Conservation (phyloP, 2,113 vertebrate genomes). For the Macaca fascicularis region T2T-MFA8v1.1 NC_088376.1:1772501-1773000, state of each 20-base stretch:
- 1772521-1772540: too few species aligned
- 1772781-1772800: conserved; percentile 5
- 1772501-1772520: too few species aligned
- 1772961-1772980: not conserved
- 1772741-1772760: not conserved
- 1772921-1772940: conserved; percentile 26
- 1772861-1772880: conserved; percentile 12
- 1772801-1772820: conserved; percentile 31
- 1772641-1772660: too few species aligned
- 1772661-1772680: too few species aligned
- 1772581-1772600: too few species aligned
- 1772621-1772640: too few species aligned
- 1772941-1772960: not conserved
- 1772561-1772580: too few species aligned
- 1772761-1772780: conserved; percentile 33
- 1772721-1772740: too few species aligned
- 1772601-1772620: too few species aligned
- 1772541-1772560: too few species aligned
- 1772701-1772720: too few species aligned
- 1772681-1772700: too few species aligned
- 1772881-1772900: not conserved
- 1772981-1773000: not conserved
- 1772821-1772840: conserved; percentile 8
- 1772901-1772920: conserved; percentile 12
- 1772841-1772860: conserved; percentile 17